Base-by-base conservation (phyloP, 2,113 vertebrate genomes). In the Chroicocephalus ridibundus region DNA sequence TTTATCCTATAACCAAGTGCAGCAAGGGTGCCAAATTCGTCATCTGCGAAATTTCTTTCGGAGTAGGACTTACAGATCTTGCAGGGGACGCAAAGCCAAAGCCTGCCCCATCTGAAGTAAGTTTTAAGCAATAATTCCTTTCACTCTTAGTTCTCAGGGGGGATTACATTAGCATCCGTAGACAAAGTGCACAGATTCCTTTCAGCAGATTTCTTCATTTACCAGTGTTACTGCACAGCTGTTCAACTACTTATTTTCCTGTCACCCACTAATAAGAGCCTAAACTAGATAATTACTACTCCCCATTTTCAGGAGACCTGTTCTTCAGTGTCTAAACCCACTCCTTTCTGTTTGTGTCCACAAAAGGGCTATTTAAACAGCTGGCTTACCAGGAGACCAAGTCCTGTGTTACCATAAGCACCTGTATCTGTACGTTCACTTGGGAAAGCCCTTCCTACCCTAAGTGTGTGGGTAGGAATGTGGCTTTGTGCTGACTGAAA, bases 191-290 rank as follows among this genome's bases (percentile, higher is more conserved):
- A 85, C 10, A 44, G 51, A 88, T 36, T 84, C 85, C 75, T 86
- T 90, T 60, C 69, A 86, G 80, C n/a, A 44, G 58, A 90, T 83
- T 94, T 96, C 93, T 88, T 93, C 78, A 52, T 84, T 91, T 75
- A 49, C 49, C 55, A 77, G 79, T 31, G 57, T 71, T 75, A 80
- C 65, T 15, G 57, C 77, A 82, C 95, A 96, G 95, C 94, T 94
- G 92, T 58, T 96, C 88, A 91, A 61, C 92, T 60, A 65, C 82
- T 96, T 76, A 83, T 95, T 97, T 94, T 92, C 82, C 86, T 93
- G 88, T 94, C 94, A 96, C 32, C 4, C 4, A 75, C 76, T 88
- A 93, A 61, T 66, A 88, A 5, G 5, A 91, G 65, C 27, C 51
- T 90, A 65, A 95, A 94, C 77, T 76, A 68, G 83, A 36, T 90